Evolutionary conservation across 2,888 invertebrate species (phyloP).

Genomic region (Andrena praecox): DNA sequence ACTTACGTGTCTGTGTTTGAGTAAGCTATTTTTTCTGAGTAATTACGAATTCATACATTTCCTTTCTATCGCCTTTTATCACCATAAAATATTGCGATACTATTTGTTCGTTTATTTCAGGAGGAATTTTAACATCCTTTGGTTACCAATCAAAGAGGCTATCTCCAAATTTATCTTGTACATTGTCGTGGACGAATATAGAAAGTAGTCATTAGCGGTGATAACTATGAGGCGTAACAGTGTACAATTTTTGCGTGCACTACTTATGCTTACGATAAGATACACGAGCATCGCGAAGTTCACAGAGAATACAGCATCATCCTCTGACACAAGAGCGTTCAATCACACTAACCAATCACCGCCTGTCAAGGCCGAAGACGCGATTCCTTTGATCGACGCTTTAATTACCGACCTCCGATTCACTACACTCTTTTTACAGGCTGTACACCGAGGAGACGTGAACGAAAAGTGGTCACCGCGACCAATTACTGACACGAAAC

Average conservation of each 20-base stretch:
- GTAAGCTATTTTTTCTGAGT: too few species aligned
- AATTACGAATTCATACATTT: too few species aligned
- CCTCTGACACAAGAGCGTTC: conserved; percentile 30
- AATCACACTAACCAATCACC: conserved; percentile 42
- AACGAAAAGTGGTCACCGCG: conserved; percentile 39
- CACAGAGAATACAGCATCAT: neutral
- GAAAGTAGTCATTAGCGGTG: neutral
- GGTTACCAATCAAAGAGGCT: too few species aligned
- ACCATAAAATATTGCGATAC: too few species aligned
- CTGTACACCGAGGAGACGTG: conserved; percentile 33
- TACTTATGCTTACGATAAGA: conserved; percentile 8
- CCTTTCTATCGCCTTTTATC: too few species aligned
- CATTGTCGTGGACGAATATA: neutral
- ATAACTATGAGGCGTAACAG: conserved; percentile 6
- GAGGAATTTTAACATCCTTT: too few species aligned
- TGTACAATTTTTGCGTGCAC: conserved; percentile 22
- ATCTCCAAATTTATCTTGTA: neutral
- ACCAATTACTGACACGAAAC: conserved; percentile 58
- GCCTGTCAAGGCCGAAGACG: conserved; percentile 42
- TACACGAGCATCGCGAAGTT: neutral
- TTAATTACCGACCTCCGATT: conserved; percentile 62
- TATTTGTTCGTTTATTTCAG: too few species aligned
- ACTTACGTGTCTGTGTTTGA: too few species aligned
- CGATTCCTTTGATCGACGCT: conserved; percentile 55
- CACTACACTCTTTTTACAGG: conserved; percentile 44